Percentiles rank a stretch among this genome's conserved stretches.
Conservation (phyloP, 2,797 vertebrate genomes). For the Pangasius sanitwongsei region DNA sequence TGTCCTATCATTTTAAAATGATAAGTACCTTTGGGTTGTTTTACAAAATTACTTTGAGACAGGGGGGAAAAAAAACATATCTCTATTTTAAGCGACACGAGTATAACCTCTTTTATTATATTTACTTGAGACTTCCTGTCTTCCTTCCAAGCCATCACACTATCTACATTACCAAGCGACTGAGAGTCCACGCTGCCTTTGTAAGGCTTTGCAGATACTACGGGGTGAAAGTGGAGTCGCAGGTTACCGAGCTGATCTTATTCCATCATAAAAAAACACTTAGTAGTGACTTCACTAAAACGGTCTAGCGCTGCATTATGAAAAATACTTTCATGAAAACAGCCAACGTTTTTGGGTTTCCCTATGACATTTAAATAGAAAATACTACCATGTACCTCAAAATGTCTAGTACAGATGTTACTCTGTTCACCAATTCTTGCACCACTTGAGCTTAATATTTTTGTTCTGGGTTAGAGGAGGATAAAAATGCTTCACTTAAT, state of each 20-base stretch:
- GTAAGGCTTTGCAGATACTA: background rate
- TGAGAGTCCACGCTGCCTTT: background rate
- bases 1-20: background rate
- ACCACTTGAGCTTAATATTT: background rate
- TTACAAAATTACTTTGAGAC: background rate
- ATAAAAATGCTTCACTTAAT: background rate
- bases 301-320: background rate
- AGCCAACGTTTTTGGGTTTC: background rate
- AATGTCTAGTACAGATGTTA: background rate
- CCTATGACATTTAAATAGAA: background rate
- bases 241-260: background rate
- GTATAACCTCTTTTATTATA: background rate
- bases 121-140: background rate
- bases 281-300: background rate
- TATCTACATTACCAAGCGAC: background rate
- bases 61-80: background rate
- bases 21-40: background rate
- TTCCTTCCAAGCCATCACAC: no score
- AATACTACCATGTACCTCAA: background rate
- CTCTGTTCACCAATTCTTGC: background rate
- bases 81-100: background rate
- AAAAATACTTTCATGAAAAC: background rate
- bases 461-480: background rate
- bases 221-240: background rate
- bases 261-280: background rate